Evolutionary conservation across 2,113 vertebrate genomes (phyloP).

Genomic region (Lepus americanus): DNA sequence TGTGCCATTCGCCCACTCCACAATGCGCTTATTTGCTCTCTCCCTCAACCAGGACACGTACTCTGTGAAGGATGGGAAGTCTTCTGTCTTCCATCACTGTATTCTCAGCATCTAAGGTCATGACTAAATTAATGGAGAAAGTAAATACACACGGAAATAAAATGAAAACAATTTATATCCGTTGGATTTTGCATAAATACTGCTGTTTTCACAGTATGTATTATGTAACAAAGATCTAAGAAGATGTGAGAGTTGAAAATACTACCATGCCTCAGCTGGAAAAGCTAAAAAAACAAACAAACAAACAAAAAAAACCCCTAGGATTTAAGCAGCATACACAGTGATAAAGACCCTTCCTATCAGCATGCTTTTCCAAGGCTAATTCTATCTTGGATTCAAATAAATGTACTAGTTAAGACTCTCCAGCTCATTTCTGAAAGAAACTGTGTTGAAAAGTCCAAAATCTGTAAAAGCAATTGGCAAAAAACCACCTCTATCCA

Average conservation of each 20-base stretch:
- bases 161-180: slow-evolving; percentile 37
- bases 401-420: slow-evolving; percentile 39
- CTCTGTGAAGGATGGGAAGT: neutral
- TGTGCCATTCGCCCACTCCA: no score
- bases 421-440: slow-evolving; percentile 67
- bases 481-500: slow-evolving; percentile 76
- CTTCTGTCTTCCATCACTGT: neutral
- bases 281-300: slow-evolving; percentile 15
- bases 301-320: neutral
- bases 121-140: slow-evolving; percentile 17
- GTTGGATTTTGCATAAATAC: neutral
- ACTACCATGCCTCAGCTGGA: neutral
- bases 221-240: neutral
- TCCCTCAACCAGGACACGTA: neutral
- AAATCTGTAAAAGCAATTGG: slow-evolving; percentile 67
- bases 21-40: neutral
- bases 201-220: neutral
- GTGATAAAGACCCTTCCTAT: neutral
- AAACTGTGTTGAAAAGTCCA: slow-evolving; percentile 36
- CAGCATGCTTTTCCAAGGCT: slow-evolving; percentile 20
- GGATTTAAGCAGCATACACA: slow-evolving; percentile 1
- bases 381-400: slow-evolving; percentile 65
- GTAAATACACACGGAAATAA: neutral
- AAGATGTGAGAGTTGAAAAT: slow-evolving; percentile 21
- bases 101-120: slow-evolving; percentile 19